A percentile compares a stretch with the other conserved stretches of the same genome.
These are phyloP conservation scores for Sprattus sprattus DNA, from an alignment of 2,113 vertebrate species.

Conservation along the genomic window DNA sequence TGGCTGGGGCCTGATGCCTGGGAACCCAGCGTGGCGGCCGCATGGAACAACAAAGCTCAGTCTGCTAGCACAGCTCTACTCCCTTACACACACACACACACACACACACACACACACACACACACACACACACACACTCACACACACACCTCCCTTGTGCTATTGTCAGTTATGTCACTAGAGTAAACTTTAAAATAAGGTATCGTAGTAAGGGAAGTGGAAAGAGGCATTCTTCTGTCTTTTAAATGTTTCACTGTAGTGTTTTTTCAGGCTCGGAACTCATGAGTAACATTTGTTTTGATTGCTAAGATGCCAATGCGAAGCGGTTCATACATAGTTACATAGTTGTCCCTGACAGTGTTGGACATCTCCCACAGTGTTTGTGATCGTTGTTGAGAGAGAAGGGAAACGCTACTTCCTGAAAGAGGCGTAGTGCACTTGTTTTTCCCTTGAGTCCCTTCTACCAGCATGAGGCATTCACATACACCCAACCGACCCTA, in stretches of 20 bases:
- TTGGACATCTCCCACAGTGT: background rate
- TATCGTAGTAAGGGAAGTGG: background rate
- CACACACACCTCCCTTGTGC: background rate
- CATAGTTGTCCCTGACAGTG: background rate
- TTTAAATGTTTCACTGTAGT: background rate
- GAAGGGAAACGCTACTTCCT: too few relatives aligned
- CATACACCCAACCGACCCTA: too few relatives aligned
- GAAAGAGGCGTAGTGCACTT: background rate
- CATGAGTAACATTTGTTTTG: background rate
- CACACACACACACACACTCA: too few relatives aligned
- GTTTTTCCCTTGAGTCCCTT: background rate
- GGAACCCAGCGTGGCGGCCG: constrained; percentile 36
- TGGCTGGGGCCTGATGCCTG: constrained; percentile 50
- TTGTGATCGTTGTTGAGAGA: too few relatives aligned
- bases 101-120: background rate
- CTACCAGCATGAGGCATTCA: background rate
- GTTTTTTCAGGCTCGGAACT: background rate
- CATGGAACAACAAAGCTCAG: constrained; percentile 3
- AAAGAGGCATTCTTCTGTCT: constrained; percentile 10
- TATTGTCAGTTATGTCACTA: background rate
- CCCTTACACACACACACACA: background rate
- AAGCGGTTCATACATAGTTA: background rate
- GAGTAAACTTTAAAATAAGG: constrained; percentile 9
- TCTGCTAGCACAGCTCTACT: background rate
- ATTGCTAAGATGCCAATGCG: background rate